These are phyloP conservation scores for Morinoia aosen DNA, from an alignment of 2,888 invertebrate genomes.

Conservation along the genomic window DNA sequence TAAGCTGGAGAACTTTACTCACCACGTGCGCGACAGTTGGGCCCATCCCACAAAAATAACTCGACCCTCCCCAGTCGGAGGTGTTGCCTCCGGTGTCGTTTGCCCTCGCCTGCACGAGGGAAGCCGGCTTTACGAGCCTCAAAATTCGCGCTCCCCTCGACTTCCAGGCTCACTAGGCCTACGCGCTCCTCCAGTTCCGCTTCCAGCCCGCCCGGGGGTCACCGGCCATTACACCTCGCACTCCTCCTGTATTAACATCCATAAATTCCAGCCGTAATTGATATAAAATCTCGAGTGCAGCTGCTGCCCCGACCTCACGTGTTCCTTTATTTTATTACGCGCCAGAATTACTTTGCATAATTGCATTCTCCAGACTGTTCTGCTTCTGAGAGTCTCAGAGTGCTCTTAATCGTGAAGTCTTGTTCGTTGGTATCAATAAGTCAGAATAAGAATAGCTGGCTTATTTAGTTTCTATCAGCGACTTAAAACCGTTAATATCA, in stretches of 20 bases:
- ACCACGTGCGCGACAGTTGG: neutral
- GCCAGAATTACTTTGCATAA: neutral
- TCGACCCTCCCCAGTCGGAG: neutral
- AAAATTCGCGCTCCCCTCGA: constrained; percentile 44
- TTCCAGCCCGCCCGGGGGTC: constrained; percentile 20
- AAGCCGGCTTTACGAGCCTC: constrained; percentile 46
- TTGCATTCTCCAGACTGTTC: neutral
- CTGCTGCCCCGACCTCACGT: neutral
- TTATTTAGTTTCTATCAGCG: neutral
- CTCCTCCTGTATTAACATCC: constrained; percentile 34
- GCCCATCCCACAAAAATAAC: neutral
- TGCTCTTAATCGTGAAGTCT: neutral
- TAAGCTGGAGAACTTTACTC: neutral
- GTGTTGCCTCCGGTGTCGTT: constrained; percentile 41
- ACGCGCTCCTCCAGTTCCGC: constrained; percentile 18
- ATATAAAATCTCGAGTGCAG: constrained; percentile 29
- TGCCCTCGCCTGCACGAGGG: neutral
- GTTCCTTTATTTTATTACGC: constrained; percentile 19
- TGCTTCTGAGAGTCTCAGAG: neutral
- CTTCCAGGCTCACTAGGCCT: constrained; percentile 38
- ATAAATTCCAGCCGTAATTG: constrained; percentile 40
- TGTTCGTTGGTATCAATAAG: neutral
- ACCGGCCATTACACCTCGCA: constrained; percentile 42
- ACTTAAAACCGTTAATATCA: neutral
- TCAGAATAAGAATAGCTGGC: neutral